Evolutionary conservation across 2,113 vertebrate species (phyloP), one percentile per base, ranked within the genome.

Genomic region (Boulengeromyrus knoepffleri): DNA sequence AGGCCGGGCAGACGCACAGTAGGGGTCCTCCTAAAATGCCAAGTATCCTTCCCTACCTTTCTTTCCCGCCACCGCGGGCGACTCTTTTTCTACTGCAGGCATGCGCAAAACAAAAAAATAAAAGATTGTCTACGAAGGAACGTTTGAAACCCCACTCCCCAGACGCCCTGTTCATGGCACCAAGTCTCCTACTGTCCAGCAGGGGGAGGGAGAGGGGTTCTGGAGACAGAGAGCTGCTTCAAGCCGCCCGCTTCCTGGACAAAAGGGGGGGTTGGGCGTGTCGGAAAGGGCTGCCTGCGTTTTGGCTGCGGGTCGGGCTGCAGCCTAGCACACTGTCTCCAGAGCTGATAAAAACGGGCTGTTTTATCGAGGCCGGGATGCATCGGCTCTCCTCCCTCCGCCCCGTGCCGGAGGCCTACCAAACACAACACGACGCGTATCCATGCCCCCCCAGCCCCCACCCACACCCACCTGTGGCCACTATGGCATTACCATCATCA

Each of bases 401-500:
- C 89, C 94, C 94, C 93, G 92, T 95, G 92, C 91, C 95, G 94
- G 94, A 95, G 92, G 89, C 92, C 91, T 62, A 92, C 93, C 92
- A 91, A 90, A 58, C 92, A 91, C 89, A 94, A 92, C 91, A 92
- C 92, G 95, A 93, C 53, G 91, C 85, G 15, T 21, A 46, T 94
- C 93, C 97, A 96, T 96, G 96, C 94, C 96, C 94, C 95, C 96
- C 39, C 84, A 5, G 24, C 84, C 46, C 47, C 85, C n/a, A 49
- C 45, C 46, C 21, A 19, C 96, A 98, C 98, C 97, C 97, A 99
- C 98, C 98, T 99, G 97, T 96, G 95, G 96, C 95, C 94, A 97
- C 97, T 95, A 98, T 97, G 95, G 97, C 96, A 97, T 99, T 98
- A 97, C 97, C 98, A 97, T 99, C 98, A 97, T 99, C 98, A 97